A percentile compares a stretch with the other conserved stretches of the same genome.
These are phyloP conservation scores for Agriopis marginaria DNA, from an alignment of 2,888 invertebrate species.

Conservation along the genomic window DNA sequence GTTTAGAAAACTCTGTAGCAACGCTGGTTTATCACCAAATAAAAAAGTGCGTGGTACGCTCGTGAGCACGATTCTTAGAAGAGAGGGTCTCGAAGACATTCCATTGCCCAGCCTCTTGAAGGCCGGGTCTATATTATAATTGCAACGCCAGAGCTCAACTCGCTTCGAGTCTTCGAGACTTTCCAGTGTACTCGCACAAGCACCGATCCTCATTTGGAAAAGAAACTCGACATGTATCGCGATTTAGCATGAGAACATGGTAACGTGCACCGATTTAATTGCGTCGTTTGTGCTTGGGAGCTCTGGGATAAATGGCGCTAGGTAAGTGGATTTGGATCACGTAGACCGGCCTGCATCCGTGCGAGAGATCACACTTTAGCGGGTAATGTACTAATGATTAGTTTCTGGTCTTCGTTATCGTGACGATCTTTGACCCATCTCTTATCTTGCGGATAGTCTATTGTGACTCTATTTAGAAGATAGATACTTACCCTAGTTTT, in stretches of 20 bases:
- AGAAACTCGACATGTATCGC: constrained; percentile 50
- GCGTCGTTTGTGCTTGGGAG: constrained; percentile 38
- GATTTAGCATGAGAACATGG: constrained; percentile 53
- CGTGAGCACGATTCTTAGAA: constrained; percentile 76
- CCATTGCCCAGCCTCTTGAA: constrained; percentile 68
- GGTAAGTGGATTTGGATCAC: neutral
- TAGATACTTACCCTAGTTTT: too few species aligned
- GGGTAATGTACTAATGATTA: too few species aligned
- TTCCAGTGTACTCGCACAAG: constrained; percentile 19
- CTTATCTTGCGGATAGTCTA: too few species aligned
- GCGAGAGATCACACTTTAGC: too few species aligned
- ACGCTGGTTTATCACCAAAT: constrained; percentile 54
- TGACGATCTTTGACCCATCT: too few species aligned
- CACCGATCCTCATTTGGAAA: constrained; percentile 47
- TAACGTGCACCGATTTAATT: constrained; percentile 46
- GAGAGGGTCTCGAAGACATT: constrained; percentile 69
- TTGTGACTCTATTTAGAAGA: too few species aligned
- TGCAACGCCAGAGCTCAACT: constrained; percentile 38
- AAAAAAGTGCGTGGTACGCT: constrained; percentile 73
- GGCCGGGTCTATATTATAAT: constrained; percentile 68
- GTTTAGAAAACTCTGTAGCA: constrained; percentile 33
- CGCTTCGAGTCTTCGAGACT: neutral
- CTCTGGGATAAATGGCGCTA: constrained; percentile 17
- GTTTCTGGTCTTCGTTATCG: too few species aligned
- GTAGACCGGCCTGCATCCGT: neutral